Evolutionary conservation across 2,888 invertebrate species (phyloP).

Genomic region (Drosophila monieri): DNA sequence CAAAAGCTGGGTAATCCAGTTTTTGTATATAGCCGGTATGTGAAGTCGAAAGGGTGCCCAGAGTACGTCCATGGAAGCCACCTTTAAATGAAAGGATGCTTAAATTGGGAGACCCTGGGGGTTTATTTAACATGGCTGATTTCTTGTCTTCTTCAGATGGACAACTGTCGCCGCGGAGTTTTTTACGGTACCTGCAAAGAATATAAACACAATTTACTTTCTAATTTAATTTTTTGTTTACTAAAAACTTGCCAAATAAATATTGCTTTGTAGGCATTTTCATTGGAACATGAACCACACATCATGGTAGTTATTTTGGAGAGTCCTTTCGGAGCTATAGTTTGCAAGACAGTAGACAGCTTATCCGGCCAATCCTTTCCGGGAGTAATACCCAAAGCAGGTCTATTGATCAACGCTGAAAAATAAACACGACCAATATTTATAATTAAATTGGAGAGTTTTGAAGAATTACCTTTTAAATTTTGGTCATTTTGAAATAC

Average conservation of each 20-base stretch:
- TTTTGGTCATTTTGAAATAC: neutral
- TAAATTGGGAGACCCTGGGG: neutral
- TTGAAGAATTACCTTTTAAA: neutral
- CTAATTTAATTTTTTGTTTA: neutral
- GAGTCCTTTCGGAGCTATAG: neutral
- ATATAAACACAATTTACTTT: neutral
- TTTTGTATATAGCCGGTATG: neutral
- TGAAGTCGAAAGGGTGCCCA: neutral
- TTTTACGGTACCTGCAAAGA: neutral
- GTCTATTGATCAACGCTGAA: neutral
- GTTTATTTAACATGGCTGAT: neutral
- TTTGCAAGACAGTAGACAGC: neutral
- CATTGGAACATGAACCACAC: constrained; percentile 1
- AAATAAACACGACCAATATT: neutral
- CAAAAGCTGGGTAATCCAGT: neutral
- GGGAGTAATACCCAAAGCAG: neutral
- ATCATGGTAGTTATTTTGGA: neutral
- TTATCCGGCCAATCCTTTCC: neutral
- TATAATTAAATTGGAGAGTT: neutral
- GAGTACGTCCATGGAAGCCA: neutral
- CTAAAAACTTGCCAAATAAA: neutral
- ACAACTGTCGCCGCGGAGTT: neutral
- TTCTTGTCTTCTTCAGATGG: neutral
- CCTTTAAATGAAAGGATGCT: neutral
- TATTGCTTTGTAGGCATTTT: neutral